Evolutionary conservation across 2,113 vertebrate species (phyloP).

Genomic region (Caloenas nicobarica): DNA sequence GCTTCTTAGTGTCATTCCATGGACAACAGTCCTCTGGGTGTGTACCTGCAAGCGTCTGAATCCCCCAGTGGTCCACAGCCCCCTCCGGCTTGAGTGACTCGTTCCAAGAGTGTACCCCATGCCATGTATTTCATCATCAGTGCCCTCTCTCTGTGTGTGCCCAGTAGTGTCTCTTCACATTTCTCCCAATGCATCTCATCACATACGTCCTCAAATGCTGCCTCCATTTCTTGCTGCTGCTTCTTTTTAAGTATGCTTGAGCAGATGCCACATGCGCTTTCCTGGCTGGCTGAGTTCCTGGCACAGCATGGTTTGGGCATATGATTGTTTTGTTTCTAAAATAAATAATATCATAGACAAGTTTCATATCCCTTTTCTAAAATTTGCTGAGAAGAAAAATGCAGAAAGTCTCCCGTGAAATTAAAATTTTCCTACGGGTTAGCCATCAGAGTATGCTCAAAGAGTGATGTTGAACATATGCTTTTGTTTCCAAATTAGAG

Average conservation of each 20-base stretch:
- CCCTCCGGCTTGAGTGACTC: no score
- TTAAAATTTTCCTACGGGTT: neutral
- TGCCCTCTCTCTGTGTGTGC: no score
- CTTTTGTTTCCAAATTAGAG: neutral
- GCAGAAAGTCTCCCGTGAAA: neutral
- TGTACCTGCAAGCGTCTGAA: neutral
- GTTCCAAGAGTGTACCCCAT: no score
- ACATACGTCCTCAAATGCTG: neutral
- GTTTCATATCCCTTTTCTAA: neutral
- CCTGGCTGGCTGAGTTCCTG: neutral
- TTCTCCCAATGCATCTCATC: neutral
- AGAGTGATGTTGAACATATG: neutral
- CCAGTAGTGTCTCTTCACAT: neutral
- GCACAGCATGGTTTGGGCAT: neutral
- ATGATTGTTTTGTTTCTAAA: neutral
- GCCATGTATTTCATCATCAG: no score
- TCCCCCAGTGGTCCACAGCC: no score
- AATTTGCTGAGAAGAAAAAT: neutral
- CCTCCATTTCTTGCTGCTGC: neutral
- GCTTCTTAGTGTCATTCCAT: neutral
- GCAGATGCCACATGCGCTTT: neutral
- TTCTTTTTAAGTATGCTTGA: neutral
- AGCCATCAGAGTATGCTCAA: neutral
- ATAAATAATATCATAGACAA: neutral
- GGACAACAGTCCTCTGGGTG: neutral